phyloP scores from a whole-genome alignment of 2,888 invertebrate genomes.

The Aricia artaxerxes region DNA sequence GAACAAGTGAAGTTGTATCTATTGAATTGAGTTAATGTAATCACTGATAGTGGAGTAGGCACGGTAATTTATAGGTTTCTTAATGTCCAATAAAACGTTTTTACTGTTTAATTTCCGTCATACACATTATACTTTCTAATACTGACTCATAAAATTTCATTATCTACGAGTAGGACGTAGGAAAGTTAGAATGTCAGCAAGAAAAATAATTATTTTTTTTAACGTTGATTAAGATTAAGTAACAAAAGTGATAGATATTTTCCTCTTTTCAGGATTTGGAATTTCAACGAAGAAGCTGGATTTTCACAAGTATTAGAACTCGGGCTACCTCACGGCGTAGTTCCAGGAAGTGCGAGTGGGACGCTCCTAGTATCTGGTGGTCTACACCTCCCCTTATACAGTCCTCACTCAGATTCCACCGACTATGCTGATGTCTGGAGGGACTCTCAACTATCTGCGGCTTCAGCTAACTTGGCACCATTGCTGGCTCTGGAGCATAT shows the following conservation, averaged over 20 bases:
- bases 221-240: not conserved
- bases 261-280: conserved; percentile 80
- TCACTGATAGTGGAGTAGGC: no score
- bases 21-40: no score
- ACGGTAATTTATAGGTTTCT: no score
- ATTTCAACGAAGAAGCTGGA: conserved; percentile 85
- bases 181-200: no score
- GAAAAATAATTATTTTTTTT: no score
- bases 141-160: no score
- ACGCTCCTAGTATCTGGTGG: conserved; percentile 82
- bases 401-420: conserved; percentile 59
- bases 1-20: no score
- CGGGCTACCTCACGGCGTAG: conserved; percentile 82
- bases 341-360: conserved; percentile 84
- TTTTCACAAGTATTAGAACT: conserved; percentile 85
- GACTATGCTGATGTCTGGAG: conserved; percentile 72
- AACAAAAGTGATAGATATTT: not conserved
- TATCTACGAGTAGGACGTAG: no score
- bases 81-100: no score
- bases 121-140: no score
- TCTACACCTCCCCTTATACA: conserved; percentile 78
- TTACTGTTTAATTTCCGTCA: no score
- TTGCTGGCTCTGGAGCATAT: conserved; percentile 79
- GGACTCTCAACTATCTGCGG: conserved; percentile 73
- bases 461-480: conserved; percentile 81